A percentile compares a stretch with the other conserved stretches of the same genome.
These are phyloP conservation scores for Unio delphinus DNA, from an alignment of 2,888 invertebrate species.

Conservation along the genomic window DNA sequence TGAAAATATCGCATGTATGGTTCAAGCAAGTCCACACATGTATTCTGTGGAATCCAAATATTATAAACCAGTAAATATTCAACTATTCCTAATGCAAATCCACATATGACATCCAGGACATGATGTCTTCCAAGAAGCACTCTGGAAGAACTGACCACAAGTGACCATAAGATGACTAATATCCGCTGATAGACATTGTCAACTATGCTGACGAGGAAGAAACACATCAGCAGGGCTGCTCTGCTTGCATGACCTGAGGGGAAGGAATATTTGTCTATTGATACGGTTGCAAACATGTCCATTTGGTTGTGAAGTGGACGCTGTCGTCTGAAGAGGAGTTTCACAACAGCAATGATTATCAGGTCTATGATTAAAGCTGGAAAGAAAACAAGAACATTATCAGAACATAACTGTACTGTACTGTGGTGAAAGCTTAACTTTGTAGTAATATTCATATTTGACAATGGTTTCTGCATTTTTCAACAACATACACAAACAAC, in stretches of 20 bases:
- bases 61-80: constrained; percentile 50
- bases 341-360: constrained; percentile 82
- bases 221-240: constrained; percentile 82
- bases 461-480: too few relatives aligned
- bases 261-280: constrained; percentile 88
- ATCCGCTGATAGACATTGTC: constrained; percentile 18
- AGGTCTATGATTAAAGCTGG: constrained; percentile 87
- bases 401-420: too few relatives aligned
- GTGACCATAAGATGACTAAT: constrained; percentile 83
- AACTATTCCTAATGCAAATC: constrained; percentile 79
- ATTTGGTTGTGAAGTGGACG: constrained; percentile 81
- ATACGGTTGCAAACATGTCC: constrained; percentile 80
- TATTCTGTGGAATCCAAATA: constrained; percentile 51
- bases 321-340: constrained; percentile 84
- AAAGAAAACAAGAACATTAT: constrained; percentile 64
- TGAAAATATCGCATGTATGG: constrained; percentile 60
- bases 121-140: constrained; percentile 89
- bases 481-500: too few relatives aligned
- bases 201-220: constrained; percentile 76
- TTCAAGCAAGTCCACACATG: constrained; percentile 51
- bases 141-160: constrained; percentile 83
- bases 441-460: too few relatives aligned
- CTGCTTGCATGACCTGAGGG: constrained; percentile 96
- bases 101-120: constrained; percentile 86
- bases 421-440: too few relatives aligned